Evolutionary conservation across 2,113 vertebrate species (phyloP).

Genomic region (Girardinichthys multiradiatus): DNA sequence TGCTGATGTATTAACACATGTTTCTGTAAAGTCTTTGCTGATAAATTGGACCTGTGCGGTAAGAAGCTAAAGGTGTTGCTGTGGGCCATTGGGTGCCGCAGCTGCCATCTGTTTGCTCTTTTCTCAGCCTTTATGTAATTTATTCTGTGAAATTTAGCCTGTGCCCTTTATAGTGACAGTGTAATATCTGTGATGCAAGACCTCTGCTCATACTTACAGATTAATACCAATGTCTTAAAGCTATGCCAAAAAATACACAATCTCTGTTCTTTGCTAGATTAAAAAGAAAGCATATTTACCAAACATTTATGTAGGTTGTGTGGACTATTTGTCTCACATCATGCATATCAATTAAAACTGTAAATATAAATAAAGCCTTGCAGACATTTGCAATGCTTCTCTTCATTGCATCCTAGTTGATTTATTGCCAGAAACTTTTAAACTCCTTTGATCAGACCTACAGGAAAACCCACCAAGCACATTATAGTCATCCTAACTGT

Average conservation of each 20-base stretch:
- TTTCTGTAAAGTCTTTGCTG: conserved; percentile 17
- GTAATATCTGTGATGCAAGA: conserved; percentile 47
- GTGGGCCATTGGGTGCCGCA: conserved; percentile 31
- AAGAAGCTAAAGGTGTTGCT: conserved; percentile 48
- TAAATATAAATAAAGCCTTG: conserved; percentile 6
- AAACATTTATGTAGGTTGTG: not conserved
- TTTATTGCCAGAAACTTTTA: conserved; percentile 43
- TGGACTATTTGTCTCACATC: conserved; percentile 19
- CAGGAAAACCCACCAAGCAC: conserved; percentile 8
- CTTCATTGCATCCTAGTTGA: conserved; percentile 4
- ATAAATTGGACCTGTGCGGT: conserved; percentile 33
- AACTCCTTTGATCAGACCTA: conserved; percentile 14
- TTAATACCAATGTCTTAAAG: conserved; percentile 54
- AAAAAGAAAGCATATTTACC: conserved; percentile 14
- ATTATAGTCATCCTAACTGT: conserved; percentile 22
- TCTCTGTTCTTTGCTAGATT: conserved; percentile 17
- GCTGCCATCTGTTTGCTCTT: conserved; percentile 59
- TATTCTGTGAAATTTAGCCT: conserved; percentile 43
- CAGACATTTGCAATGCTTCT: not conserved
- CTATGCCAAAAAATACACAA: conserved; percentile 33
- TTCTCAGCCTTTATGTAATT: conserved; percentile 44
- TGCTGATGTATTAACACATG: conserved; percentile 18
- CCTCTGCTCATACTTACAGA: conserved; percentile 47
- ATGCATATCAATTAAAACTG: conserved; percentile 4
- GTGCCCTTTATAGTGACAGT: conserved; percentile 52